Percentiles rank a stretch among this genome's conserved stretches.
Evolutionary conservation across 2,888 invertebrate species (phyloP).

Genomic region (Sericinus montela): DNA sequence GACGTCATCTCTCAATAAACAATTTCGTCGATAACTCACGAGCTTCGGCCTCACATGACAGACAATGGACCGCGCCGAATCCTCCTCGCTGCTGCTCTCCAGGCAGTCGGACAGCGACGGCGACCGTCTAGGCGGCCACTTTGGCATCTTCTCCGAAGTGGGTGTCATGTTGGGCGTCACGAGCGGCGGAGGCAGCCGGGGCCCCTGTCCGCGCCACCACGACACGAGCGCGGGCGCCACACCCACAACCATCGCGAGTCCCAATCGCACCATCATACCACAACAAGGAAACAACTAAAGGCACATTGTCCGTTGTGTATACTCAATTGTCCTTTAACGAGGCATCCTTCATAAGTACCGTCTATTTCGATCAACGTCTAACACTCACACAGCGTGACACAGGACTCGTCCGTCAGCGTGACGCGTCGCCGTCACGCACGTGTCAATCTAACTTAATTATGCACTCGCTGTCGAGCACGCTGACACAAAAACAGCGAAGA

Average conservation of each 20-base stretch:
- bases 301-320: background rate
- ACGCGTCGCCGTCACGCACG: constrained; percentile 35
- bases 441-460: constrained; percentile 27
- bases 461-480: constrained; percentile 13
- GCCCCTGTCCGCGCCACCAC: constrained; percentile 66
- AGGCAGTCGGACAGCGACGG: constrained; percentile 74
- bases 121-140: constrained; percentile 58
- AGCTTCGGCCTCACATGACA: constrained; percentile 69
- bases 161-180: constrained; percentile 27
- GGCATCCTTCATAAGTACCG: constrained; percentile 15
- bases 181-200: constrained; percentile 44
- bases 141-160: constrained; percentile 47
- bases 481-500: constrained; percentile 9
- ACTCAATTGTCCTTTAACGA: background rate
- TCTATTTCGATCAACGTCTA: constrained; percentile 51
- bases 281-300: constrained; percentile 6
- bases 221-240: constrained; percentile 73
- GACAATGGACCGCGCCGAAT: constrained; percentile 66
- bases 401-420: constrained; percentile 47
- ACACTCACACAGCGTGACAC: constrained; percentile 38
- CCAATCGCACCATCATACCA: constrained; percentile 61
- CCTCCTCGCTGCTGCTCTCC: constrained; percentile 69
- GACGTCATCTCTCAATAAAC: too few species aligned
- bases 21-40: constrained; percentile 43
- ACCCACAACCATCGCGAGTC: constrained; percentile 73